Evolutionary conservation across 2,113 vertebrate genomes (phyloP), one percentile per base, ranked within the genome.

Genomic region (Pantherophis guttatus): DNA sequence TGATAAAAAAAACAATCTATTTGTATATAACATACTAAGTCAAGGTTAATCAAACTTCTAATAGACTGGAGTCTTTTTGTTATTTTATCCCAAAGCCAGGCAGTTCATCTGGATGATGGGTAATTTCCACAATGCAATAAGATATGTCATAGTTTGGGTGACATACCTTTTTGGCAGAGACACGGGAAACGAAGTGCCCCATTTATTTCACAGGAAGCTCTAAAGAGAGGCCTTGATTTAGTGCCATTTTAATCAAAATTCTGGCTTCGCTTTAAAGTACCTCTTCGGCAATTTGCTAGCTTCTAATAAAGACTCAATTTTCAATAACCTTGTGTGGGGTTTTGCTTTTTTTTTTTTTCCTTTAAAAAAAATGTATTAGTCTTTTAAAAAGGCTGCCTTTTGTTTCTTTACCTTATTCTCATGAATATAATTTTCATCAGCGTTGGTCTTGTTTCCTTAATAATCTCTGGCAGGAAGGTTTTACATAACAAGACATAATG

Each of bases 221-320:
- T 89, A 52, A 75, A 65, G 86, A 92, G 75, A 90, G 6, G 91
- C 70, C 3, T 75, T 75, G 70, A 88, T 92, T 96, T 85, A 9
- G 93, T 39, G 62, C 55, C 24, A 54, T 92, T 96, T 97, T 95
- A 96, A 96, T 95, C 52, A 95, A 95, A 96, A 96, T 91, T 93
- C 1, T 93, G 86, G 12, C 9, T 96, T 96, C 95, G 48, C n/a
- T 44, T 96, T 95, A 92, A 24, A 95, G 87, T 48, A 13, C 57
- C 91, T 8, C 90, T 11, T 23, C 93, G 93, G 23, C 26, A 17
- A 15, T 88, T 95, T 53, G 91, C 58, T 91, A 9, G 15, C 44
- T 57, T 93, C 29, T 91, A 81, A 93, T 59, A 57, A 39, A 59
- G 91, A 91, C 3, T 48, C 94, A 89, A 24, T 44, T 93, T 93